Evolutionary conservation across 2,797 vertebrate genomes (phyloP).

Genomic region (Dromococcyx pavoninus): DNA sequence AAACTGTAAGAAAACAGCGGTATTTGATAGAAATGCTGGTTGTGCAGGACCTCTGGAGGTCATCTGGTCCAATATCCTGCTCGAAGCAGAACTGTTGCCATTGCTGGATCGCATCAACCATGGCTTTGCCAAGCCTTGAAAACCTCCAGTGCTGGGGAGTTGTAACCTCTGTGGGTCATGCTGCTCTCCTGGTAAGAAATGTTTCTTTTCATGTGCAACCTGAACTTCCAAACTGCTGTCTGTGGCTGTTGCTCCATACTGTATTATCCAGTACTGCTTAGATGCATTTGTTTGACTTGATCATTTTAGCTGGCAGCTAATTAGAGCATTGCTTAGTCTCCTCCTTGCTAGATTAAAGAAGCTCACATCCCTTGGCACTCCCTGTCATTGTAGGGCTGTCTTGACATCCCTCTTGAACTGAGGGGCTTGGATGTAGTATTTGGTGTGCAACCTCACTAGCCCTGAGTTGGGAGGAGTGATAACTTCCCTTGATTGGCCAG

Average conservation of each 20-base stretch:
- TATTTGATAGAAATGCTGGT: not conserved
- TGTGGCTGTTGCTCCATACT: not conserved
- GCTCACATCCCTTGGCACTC: not conserved
- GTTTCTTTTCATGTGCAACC: not conserved
- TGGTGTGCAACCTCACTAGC: not conserved
- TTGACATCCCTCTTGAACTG: not conserved
- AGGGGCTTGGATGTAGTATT: not conserved
- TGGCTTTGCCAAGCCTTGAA: not conserved
- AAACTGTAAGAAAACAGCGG: not conserved
- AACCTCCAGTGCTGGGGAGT: not conserved
- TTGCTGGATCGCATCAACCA: not conserved
- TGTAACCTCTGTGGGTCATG: not conserved
- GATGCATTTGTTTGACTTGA: not conserved
- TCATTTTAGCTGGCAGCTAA: not conserved
- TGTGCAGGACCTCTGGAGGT: not conserved
- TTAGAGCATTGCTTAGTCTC: not conserved
- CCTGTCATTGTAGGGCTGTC: not conserved
- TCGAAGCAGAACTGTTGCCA: not conserved
- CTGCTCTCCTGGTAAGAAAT: not conserved
- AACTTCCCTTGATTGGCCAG: not conserved
- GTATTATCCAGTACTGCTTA: not conserved
- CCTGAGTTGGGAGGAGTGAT: not conserved
- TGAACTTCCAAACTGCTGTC: not conserved
- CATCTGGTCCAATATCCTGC: not conserved
- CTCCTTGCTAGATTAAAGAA: not conserved